Base-by-base conservation (phyloP, 2,888 invertebrate genomes). In the Melipona bicolor region DNA sequence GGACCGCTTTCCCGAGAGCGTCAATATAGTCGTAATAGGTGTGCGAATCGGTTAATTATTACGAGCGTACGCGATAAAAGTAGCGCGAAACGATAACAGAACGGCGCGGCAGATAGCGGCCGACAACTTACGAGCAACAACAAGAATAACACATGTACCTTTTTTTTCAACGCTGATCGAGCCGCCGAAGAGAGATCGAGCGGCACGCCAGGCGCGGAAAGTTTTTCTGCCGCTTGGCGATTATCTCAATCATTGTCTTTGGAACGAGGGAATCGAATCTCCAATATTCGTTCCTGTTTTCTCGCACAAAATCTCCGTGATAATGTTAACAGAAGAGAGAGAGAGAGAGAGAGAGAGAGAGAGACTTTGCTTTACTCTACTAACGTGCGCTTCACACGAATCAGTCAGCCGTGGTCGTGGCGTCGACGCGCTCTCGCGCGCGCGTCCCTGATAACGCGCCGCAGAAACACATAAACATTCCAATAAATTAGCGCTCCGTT, bases 391-490 rank as follows among this genome's bases (percentile, higher is more conserved):
- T 36, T 36, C 52, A 21, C 13, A 36, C 74, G 6, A 32, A 2
- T 6, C 11, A 32, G 4, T 15, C 11, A 24, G 15, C 21, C 13
- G 36, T 27, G 13, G 17, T 17, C 15, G 61, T 21, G 36, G 19
- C 15, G 52, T 24, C 32, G 69, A 67, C 54, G 17, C 49, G 65
- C 32, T 71, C 83, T 80, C 61, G 84, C 77, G 74, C 78, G 80
- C 49, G 32, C 70, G 56, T 19, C 56, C 87, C 65, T 59, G 89
- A 89, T 89, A 89, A 89, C 72, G 77, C 62, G 90, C 90, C 92
- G 89, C 91, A 91, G 92, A 91, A 92, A 93, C 93, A 94, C 94
- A 93, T 93, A 94, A 94, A 94, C 94, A 94, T 94, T 94, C 92
- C 92, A 94, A 94, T 94, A 94, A 94, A 94, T 94, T 94, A 94